phyloP scores from a whole-genome alignment of 2,113 vertebrate genomes.

The Sciurus niger region DNA sequence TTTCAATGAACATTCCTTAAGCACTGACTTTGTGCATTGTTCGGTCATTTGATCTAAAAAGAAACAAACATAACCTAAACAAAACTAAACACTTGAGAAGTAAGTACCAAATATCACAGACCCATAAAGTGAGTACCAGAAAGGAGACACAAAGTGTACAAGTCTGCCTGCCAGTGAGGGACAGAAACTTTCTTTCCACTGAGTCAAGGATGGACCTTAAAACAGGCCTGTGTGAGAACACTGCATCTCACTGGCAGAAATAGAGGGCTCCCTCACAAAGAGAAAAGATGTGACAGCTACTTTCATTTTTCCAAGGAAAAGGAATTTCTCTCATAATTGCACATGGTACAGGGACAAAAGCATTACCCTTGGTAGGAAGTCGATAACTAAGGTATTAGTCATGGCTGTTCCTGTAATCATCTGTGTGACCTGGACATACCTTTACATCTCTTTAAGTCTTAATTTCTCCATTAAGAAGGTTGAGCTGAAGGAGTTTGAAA shows the following conservation, averaged over 20 bases:
- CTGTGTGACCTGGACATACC: neutral
- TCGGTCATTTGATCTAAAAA: neutral
- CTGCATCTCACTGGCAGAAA: neutral
- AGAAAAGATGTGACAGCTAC: neutral
- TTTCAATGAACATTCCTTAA: neutral
- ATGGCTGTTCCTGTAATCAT: neutral
- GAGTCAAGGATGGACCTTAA: neutral
- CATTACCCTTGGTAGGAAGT: neutral
- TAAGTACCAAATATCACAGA: neutral
- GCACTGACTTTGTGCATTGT: neutral
- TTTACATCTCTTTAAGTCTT: conserved; percentile 6
- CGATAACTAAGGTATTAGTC: neutral
- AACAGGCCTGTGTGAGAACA: neutral
- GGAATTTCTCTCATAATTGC: neutral
- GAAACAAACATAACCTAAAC: neutral
- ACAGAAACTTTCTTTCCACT: neutral
- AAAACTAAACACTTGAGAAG: neutral
- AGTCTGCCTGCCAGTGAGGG: neutral
- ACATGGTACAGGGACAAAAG: neutral
- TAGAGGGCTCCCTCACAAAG: neutral
- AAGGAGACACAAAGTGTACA: neutral
- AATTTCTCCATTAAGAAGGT: neutral
- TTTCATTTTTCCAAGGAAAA: neutral
- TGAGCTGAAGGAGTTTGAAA: neutral
- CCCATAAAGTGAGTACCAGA: neutral